Evolutionary conservation across 2,797 vertebrate genomes (phyloP).

Genomic region (Pseudomugil gertrudae): DNA sequence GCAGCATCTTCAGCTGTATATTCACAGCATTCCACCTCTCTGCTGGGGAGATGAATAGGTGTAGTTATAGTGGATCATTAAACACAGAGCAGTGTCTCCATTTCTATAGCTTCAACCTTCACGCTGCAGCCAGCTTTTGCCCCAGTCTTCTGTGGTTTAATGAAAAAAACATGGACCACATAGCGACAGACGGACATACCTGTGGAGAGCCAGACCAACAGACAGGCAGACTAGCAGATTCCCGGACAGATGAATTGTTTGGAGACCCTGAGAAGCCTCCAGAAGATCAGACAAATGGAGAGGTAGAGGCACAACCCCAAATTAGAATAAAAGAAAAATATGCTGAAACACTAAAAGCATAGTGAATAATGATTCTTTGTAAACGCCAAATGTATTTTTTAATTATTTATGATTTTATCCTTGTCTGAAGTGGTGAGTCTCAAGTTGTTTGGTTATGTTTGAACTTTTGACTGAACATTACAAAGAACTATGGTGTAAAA

Average conservation of each 20-base stretch:
- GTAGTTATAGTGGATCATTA: conserved; percentile 77
- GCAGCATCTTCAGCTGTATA: conserved; percentile 55
- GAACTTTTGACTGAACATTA: too few relatives aligned
- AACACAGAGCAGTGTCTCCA: conserved; percentile 66
- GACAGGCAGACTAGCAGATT: conserved; percentile 60
- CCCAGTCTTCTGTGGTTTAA: conserved; percentile 48
- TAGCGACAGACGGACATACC: conserved; percentile 62
- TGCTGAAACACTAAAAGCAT: not conserved
- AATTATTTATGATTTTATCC: not conserved
- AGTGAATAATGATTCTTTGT: not conserved
- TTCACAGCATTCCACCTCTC: conserved; percentile 55
- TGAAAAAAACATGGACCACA: conserved; percentile 63
- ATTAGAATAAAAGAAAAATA: not conserved
- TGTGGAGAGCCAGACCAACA: conserved; percentile 62
- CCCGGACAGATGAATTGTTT: conserved; percentile 67
- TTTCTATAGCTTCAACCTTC: conserved; percentile 76
- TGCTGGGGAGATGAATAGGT: conserved; percentile 72
- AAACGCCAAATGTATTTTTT: not conserved
- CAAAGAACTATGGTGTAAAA: not conserved
- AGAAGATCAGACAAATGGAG: conserved; percentile 37
- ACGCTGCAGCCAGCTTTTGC: conserved; percentile 62
- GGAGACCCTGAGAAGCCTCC: conserved; percentile 42
- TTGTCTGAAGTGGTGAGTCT: not conserved
- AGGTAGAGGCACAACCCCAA: conserved; percentile 20
- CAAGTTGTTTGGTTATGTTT: not conserved